phyloP scores from a whole-genome alignment of 2,113 vertebrate species.

The Larimichthys polyactis region DNA sequence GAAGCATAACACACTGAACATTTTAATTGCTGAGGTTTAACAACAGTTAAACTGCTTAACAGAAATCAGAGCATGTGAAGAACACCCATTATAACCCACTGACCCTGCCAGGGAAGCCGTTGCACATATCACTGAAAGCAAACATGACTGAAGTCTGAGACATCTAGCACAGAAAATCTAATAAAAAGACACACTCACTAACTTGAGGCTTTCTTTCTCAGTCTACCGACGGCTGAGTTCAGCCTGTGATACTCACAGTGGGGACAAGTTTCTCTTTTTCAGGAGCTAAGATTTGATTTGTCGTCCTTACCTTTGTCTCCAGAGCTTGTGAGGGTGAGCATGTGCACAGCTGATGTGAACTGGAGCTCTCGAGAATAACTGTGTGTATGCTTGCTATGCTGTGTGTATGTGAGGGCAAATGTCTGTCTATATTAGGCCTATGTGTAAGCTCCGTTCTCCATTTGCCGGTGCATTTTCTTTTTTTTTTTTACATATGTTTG shows the following conservation, averaged over 20 bases:
- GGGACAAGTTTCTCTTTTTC: background rate
- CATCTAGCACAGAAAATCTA: too few relatives aligned
- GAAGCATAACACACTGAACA: background rate
- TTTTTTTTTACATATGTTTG: constrained; percentile 25
- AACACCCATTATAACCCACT: background rate
- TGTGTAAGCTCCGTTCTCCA: constrained; percentile 25
- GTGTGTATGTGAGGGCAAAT: constrained; percentile 25
- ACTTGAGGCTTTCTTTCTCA: background rate
- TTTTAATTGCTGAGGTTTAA: background rate
- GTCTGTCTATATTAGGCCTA: constrained; percentile 40
- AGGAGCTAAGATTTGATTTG: constrained; percentile 9
- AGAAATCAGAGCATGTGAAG: background rate
- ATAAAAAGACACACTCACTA: background rate
- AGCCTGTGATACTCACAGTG: background rate
- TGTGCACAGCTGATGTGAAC: constrained; percentile 43
- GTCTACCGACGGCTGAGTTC: background rate
- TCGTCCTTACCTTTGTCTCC: constrained; percentile 76
- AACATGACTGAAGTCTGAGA: background rate
- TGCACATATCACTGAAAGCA: background rate
- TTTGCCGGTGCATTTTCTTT: constrained; percentile 49
- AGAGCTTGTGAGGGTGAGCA: constrained; percentile 21
- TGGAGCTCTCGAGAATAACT: constrained; percentile 65
- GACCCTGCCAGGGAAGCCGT: background rate
- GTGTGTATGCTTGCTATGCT: constrained; percentile 34
- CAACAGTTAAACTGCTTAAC: background rate